phyloP scores from a whole-genome alignment of 2,797 vertebrate species.

The Ceyx erithaca region DNA sequence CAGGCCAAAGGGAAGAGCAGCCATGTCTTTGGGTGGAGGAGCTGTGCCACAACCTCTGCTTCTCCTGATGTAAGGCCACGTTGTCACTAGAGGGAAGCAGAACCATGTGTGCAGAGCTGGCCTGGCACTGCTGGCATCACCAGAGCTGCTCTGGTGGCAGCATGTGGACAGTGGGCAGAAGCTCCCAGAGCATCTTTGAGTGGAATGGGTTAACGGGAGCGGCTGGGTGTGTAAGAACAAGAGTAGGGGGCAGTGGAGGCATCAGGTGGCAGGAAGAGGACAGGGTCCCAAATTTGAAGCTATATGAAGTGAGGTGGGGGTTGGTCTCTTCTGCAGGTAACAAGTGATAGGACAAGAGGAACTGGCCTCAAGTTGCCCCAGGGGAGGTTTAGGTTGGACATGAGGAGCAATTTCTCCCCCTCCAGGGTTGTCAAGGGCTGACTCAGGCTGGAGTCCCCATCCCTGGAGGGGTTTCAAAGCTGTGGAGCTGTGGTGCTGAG shows the following conservation, averaged over 20 bases:
- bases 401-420: not conserved
- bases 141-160: not conserved
- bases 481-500: not conserved
- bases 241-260: too few relatives aligned
- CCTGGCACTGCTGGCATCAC: not conserved
- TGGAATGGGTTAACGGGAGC: not conserved
- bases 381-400: not conserved
- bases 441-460: not conserved
- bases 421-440: not conserved
- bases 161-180: not conserved
- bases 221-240: not conserved
- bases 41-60: not conserved
- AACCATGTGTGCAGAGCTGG: not conserved
- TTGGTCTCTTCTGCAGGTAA: not conserved
- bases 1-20: not conserved
- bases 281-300: not conserved
- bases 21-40: not conserved
- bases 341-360: not conserved
- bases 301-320: not conserved
- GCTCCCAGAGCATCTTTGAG: not conserved
- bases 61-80: not conserved
- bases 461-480: not conserved
- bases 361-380: not conserved
- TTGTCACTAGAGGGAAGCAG: conserved; percentile 66
- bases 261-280: not conserved